Percentiles rank a stretch among this genome's conserved stretches.
These are phyloP conservation scores for Oceanites oceanicus DNA, from an alignment of 2,113 vertebrate genomes.

Conservation along the genomic window DNA sequence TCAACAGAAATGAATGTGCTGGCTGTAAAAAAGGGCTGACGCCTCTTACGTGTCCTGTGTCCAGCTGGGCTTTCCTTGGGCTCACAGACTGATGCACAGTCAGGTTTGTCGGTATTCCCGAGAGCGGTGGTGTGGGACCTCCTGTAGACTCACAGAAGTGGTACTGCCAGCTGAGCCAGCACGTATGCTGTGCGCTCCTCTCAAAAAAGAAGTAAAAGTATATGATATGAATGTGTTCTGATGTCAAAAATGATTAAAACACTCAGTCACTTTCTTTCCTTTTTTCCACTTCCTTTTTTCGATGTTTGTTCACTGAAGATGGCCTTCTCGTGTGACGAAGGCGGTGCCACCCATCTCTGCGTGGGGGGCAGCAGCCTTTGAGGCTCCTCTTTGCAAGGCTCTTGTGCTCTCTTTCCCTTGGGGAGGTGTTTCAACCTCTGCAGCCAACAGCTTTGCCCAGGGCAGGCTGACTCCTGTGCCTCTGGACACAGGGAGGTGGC, in stretches of 20 bases:
- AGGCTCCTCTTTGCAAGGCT: background rate
- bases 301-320: background rate
- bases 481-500: background rate
- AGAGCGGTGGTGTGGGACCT: background rate
- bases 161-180: rapidly evolving
- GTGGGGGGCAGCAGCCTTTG: background rate
- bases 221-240: background rate
- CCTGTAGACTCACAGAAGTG: background rate
- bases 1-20: background rate
- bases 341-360: rapidly evolving
- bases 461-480: background rate
- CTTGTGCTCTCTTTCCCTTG: background rate
- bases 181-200: background rate
- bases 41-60: background rate
- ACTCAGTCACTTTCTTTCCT: background rate
- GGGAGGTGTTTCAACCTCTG: background rate
- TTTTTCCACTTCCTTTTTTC: background rate
- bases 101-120: background rate
- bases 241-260: background rate
- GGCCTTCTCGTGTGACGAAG: background rate
- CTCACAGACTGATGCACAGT: background rate
- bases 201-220: background rate
- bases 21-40: background rate
- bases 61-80: background rate
- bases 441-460: background rate